These are phyloP conservation scores for Cephalopholis sonnerati DNA, from an alignment of 2,113 vertebrate genomes.

Conservation along the genomic window DNA sequence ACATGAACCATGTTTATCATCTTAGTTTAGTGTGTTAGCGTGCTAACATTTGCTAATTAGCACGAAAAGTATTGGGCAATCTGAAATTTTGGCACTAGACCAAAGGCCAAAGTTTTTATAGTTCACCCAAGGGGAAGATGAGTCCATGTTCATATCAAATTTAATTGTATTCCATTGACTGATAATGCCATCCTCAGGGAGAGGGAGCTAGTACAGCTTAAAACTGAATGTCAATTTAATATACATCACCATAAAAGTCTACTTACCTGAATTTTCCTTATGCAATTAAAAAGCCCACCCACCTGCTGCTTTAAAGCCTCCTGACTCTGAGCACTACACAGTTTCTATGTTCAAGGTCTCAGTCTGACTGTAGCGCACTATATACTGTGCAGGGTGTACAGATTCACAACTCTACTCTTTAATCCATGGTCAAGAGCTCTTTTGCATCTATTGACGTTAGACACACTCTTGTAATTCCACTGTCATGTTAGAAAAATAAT, in stretches of 20 bases:
- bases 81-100: too few relatives aligned
- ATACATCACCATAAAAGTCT: background rate
- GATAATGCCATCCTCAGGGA: too few relatives aligned
- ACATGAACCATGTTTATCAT: background rate
- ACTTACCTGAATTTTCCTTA: constrained; percentile 51
- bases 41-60: too few relatives aligned
- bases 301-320: background rate
- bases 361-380: background rate
- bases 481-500: constrained; percentile 11
- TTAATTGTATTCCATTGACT: too few relatives aligned
- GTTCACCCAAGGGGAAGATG: too few relatives aligned
- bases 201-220: too few relatives aligned
- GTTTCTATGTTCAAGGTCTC: constrained; percentile 2
- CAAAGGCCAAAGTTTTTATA: too few relatives aligned
- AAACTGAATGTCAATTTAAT: background rate
- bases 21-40: background rate
- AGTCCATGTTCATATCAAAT: too few relatives aligned
- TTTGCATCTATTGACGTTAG: constrained; percentile 15
- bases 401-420: background rate
- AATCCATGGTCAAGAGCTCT: constrained; percentile 24
- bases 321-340: background rate
- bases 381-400: background rate
- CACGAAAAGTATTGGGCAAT: too few relatives aligned
- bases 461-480: background rate
- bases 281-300: background rate